These are phyloP conservation scores for Lanius ludovicianus DNA, from an alignment of 2,113 vertebrate genomes.

Conservation along the genomic window DNA sequence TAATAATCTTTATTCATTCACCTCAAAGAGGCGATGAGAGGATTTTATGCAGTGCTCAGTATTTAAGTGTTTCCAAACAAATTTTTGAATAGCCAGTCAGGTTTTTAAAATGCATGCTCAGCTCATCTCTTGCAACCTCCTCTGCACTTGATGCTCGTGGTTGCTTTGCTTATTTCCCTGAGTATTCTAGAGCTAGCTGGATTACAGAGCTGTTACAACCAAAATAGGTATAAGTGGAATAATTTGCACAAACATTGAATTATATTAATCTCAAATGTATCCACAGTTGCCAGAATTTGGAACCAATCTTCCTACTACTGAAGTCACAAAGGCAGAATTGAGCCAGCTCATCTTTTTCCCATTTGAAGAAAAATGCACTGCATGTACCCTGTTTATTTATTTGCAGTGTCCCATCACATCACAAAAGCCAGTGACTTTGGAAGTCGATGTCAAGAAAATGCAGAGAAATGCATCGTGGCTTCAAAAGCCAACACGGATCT, in stretches of 20 bases:
- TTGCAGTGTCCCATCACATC: neutral
- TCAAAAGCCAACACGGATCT: neutral
- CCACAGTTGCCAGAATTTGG: neutral
- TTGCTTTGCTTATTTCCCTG: constrained; percentile 8
- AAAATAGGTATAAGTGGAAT: constrained; percentile 24
- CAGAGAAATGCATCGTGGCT: neutral
- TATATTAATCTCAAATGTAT: neutral
- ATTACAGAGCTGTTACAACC: neutral
- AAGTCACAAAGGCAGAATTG: neutral
- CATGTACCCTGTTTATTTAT: neutral
- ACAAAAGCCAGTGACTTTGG: neutral
- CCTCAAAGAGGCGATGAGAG: constrained; percentile 57
- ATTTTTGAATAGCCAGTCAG: constrained; percentile 15
- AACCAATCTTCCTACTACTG: neutral
- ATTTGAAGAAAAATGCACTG: neutral
- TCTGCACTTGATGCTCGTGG: neutral
- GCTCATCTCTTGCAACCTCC: constrained; percentile 45
- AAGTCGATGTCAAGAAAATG: neutral
- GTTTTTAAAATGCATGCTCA: constrained; percentile 12
- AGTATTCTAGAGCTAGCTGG: neutral
- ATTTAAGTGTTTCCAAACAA: constrained; percentile 58
- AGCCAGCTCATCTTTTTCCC: constrained; percentile 9
- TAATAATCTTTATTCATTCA: constrained; percentile 58
- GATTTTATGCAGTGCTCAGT: constrained; percentile 42
- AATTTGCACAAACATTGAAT: neutral